Conservation (phyloP, 1,140 invertebrate genomes). For the Brachionus koreanus region DNA sequence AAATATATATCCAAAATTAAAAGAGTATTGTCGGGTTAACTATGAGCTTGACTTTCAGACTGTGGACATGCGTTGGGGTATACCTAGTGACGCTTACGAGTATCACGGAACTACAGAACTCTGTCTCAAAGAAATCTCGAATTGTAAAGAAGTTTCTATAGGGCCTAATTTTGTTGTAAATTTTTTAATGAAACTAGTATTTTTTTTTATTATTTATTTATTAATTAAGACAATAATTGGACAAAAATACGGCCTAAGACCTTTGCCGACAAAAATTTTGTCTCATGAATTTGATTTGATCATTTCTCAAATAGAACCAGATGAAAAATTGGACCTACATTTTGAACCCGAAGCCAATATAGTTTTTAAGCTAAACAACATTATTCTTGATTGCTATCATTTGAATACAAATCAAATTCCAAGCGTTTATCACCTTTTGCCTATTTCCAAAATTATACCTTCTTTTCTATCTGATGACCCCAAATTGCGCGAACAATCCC, state of each 20-base stretch:
- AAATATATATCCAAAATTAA: constrained; percentile 50
- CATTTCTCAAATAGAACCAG: neutral
- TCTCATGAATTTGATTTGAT: constrained; percentile 68
- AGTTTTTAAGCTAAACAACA: neutral
- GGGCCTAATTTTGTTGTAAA: constrained; percentile 57
- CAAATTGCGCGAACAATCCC: constrained; percentile 71
- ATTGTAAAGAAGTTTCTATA: constrained; percentile 54
- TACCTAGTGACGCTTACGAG: constrained; percentile 52
- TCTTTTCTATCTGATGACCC: neutral
- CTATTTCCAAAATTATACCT: constrained; percentile 15
- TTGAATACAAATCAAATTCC: constrained; percentile 17
- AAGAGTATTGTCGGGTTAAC: constrained; percentile 50
- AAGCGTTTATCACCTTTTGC: neutral
- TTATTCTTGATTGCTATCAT: neutral
- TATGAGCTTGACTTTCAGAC: constrained; percentile 54
- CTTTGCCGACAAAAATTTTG: constrained; percentile 81
- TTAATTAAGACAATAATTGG: constrained; percentile 93
- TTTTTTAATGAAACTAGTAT: no score
- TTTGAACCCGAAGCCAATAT: neutral
- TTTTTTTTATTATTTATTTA: no score
- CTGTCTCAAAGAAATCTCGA: constrained; percentile 52
- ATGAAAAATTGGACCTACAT: neutral
- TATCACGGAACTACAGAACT: constrained; percentile 52
- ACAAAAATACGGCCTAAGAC: constrained; percentile 95
- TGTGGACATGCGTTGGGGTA: constrained; percentile 57